Conservation (phyloP, 1,140 invertebrate species). For the Andricus grossulariae region DNA sequence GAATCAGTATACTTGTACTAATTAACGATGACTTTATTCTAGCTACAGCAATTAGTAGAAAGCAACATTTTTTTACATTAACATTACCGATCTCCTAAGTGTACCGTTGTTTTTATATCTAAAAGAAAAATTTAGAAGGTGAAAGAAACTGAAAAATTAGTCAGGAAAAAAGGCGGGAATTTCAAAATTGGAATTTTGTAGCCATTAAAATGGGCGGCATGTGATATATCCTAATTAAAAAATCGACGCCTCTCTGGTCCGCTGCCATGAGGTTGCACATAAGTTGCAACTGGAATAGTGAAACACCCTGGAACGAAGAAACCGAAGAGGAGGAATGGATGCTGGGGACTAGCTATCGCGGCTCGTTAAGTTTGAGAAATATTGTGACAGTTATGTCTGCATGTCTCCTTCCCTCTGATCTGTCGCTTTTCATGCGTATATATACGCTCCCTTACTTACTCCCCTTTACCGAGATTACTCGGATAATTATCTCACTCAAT, state of each 20-base stretch:
- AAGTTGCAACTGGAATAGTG: slow-evolving; percentile 33
- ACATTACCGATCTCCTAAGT: too few relatives aligned
- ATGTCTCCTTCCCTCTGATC: slow-evolving; percentile 64
- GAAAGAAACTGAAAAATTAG: too few relatives aligned
- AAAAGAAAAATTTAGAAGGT: too few relatives aligned
- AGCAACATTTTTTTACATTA: too few relatives aligned
- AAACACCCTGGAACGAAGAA: too few relatives aligned
- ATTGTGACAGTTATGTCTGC: slow-evolving; percentile 70
- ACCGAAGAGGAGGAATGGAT: slow-evolving; percentile 38
- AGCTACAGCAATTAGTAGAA: too few relatives aligned
- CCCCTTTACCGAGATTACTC: slow-evolving; percentile 11
- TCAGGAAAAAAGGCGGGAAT: too few relatives aligned
- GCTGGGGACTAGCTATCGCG: slow-evolving; percentile 45
- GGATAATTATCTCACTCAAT: slow-evolving; percentile 13
- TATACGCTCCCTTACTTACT: slow-evolving; percentile 9
- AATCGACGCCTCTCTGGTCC: slow-evolving; percentile 68
- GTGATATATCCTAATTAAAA: slow-evolving; percentile 70
- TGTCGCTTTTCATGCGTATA: slow-evolving; percentile 53
- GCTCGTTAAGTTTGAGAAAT: slow-evolving; percentile 73
- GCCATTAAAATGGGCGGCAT: slow-evolving; percentile 7
- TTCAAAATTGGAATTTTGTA: too few relatives aligned
- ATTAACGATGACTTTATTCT: too few relatives aligned
- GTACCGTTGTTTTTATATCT: too few relatives aligned
- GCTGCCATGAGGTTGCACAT: slow-evolving; percentile 54
- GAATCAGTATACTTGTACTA: too few relatives aligned